Percentiles rank a stretch among this genome's conserved stretches.
phyloP scores from a whole-genome alignment of 2,797 vertebrate species.

The Schizopygopsis pylzovi region DNA sequence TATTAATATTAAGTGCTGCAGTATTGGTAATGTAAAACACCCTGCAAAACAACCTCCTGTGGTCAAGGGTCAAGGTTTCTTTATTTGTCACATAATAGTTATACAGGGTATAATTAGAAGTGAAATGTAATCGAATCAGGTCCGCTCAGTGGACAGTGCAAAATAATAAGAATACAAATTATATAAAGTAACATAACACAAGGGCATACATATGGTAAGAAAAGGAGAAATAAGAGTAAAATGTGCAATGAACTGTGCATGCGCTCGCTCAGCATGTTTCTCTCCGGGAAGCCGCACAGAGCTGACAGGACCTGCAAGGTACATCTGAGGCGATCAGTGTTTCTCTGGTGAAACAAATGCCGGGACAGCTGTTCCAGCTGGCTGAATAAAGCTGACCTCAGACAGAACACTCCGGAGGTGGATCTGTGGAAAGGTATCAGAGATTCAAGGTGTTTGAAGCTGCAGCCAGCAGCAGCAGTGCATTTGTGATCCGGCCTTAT shows the following conservation, averaged over 20 bases:
- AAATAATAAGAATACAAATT: too few relatives aligned
- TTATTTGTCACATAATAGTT: too few relatives aligned
- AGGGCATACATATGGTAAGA: too few relatives aligned
- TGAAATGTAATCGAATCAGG: too few relatives aligned
- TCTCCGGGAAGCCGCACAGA: constrained; percentile 28
- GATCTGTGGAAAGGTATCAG: constrained; percentile 29
- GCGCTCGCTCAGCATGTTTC: constrained; percentile 55
- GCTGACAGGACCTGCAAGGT: constrained; percentile 57
- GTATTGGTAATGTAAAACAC: constrained; percentile 26
- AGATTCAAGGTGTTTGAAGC: constrained; percentile 34
- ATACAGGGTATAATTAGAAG: too few relatives aligned
- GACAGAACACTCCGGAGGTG: constrained; percentile 35
- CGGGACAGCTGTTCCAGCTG: constrained; percentile 58
- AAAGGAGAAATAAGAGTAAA: too few relatives aligned
- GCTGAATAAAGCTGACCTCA: constrained; percentile 48
- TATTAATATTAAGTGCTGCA: background rate
- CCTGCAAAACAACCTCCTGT: constrained; percentile 26
- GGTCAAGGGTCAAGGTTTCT: too few relatives aligned
- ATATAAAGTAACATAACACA: too few relatives aligned
- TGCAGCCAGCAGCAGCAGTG: constrained; percentile 21
- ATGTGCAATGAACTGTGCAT: too few relatives aligned
- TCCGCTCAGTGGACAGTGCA: too few relatives aligned
- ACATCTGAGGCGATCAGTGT: constrained; percentile 55
- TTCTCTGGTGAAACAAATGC: constrained; percentile 51
- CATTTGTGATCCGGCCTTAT: constrained; percentile 16